phyloP scores from a whole-genome alignment of 1,140 invertebrate species.

The Arctopsyche grandis region DNA sequence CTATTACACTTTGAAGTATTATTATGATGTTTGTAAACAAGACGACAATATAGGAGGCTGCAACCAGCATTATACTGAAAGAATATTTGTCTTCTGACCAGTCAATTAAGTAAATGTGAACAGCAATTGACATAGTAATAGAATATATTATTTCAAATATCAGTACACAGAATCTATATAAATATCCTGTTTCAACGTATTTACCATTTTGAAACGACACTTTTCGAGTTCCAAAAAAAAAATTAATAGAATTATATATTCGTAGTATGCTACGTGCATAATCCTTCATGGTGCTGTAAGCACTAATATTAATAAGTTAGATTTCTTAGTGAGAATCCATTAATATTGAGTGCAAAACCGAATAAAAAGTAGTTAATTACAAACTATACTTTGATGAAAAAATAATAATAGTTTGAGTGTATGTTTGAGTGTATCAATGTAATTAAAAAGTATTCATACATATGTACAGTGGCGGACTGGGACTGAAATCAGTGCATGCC shows the following conservation, averaged over 20 bases:
- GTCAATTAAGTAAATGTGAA: neutral
- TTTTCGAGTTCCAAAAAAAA: neutral
- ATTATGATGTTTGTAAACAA: neutral
- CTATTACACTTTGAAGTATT: neutral
- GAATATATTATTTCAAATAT: neutral
- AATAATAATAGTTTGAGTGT: too few species aligned
- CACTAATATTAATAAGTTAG: too few species aligned
- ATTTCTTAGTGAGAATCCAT: neutral
- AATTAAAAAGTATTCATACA: too few species aligned
- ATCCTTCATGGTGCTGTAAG: neutral
- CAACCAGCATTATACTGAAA: neutral
- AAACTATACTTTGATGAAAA: too few species aligned
- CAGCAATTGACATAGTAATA: neutral
- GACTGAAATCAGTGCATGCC: too few species aligned
- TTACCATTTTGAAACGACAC: neutral
- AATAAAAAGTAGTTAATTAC: too few species aligned
- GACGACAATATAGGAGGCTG: neutral
- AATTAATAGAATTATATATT: neutral
- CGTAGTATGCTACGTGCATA: neutral
- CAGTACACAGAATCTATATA: neutral
- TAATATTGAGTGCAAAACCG: too few species aligned
- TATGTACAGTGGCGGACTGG: too few species aligned
- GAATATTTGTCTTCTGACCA: neutral
- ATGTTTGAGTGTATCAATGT: too few species aligned
- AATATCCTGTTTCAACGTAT: neutral